Evolutionary conservation across 2,888 invertebrate genomes (phyloP).

Genomic region (Macaria notata): DNA sequence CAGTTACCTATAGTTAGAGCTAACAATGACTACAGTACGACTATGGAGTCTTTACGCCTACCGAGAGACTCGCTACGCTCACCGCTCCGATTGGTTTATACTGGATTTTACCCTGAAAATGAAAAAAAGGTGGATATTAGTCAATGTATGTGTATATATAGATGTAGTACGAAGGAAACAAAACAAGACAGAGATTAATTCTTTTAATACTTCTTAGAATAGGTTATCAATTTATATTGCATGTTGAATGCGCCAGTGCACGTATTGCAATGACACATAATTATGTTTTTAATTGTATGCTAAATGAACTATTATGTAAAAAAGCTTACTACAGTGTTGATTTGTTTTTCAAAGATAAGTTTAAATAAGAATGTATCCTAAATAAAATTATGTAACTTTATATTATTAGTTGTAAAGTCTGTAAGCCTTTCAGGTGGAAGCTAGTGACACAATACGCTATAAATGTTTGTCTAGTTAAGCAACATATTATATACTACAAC

Average conservation of each 20-base stretch:
- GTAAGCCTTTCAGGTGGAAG: too few species aligned
- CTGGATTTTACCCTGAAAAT: constrained; percentile 64
- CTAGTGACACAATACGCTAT: too few species aligned
- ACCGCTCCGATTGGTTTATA: constrained; percentile 40
- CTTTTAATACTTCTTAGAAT: neutral
- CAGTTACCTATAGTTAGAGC: constrained; percentile 58
- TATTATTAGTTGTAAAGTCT: too few species aligned
- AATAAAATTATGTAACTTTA: too few species aligned
- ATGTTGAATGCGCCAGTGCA: neutral
- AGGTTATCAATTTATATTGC: neutral
- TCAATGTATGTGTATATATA: neutral
- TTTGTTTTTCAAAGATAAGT: too few species aligned
- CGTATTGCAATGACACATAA: neutral
- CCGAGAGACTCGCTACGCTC: constrained; percentile 37
- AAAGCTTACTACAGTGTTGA: too few species aligned
- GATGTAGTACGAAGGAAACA: neutral
- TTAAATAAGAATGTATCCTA: too few species aligned
- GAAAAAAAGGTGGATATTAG: too few species aligned
- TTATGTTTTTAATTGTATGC: too few species aligned
- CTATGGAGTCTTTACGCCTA: constrained; percentile 48
- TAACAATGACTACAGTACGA: constrained; percentile 71
- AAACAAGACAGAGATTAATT: neutral
- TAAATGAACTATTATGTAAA: too few species aligned
- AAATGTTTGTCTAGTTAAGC: too few species aligned
- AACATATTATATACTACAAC: too few species aligned